phyloP scores from a whole-genome alignment of 2,113 vertebrate genomes.

The Pithys albifrons region DNA sequence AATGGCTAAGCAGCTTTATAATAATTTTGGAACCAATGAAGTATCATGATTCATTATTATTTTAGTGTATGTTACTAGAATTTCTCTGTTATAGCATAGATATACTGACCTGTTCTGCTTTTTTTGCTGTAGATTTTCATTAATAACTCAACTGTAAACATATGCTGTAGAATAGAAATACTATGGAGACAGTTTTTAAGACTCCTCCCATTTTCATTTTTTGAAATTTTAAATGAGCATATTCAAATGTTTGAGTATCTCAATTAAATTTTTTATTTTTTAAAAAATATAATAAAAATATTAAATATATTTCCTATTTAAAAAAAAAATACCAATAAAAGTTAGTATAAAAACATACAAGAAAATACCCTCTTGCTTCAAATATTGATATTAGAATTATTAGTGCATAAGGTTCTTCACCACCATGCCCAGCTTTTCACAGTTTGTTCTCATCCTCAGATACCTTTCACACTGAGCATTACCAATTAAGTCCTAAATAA shows the following conservation, averaged over 20 bases:
- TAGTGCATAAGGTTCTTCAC: background rate
- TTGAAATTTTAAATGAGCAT: background rate
- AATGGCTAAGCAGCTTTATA: background rate
- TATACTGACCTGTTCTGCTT: background rate
- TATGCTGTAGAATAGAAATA: background rate
- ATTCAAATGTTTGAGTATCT: background rate
- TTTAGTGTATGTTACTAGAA: background rate
- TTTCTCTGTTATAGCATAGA: background rate
- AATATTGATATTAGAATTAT: background rate
- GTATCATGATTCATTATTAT: background rate
- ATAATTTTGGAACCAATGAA: constrained; percentile 21
- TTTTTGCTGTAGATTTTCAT: background rate
- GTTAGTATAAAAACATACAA: background rate
- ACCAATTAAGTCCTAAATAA: background rate
- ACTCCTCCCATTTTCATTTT: background rate
- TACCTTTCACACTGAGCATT: background rate
- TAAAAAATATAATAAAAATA: too few species aligned
- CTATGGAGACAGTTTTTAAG: background rate
- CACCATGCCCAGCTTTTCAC: fast-evolving
- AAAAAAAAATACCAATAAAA: background rate
- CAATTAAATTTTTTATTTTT: background rate
- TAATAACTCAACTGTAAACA: background rate
- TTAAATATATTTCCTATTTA: background rate
- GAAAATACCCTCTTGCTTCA: background rate
- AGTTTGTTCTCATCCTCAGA: background rate